A percentile compares a stretch with the other conserved stretches of the same genome.
Evolutionary conservation across 1,140 invertebrate genomes (phyloP).

Genomic region (Brachionus calyciflorus): DNA sequence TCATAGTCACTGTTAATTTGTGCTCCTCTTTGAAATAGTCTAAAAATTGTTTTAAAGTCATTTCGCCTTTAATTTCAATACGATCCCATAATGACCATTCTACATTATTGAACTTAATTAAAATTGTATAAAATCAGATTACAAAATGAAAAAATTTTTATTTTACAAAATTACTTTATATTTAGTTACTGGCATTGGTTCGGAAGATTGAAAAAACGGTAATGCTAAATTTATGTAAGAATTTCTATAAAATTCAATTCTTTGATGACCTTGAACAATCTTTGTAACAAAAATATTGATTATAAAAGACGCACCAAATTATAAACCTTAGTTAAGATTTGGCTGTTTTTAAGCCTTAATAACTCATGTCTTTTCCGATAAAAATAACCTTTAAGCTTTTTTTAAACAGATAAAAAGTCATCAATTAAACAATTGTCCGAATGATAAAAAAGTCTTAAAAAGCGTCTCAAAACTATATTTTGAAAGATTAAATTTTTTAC

Average conservation of each 20-base stretch:
- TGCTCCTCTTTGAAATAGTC: conserved; percentile 86
- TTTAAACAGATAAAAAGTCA: too few species aligned
- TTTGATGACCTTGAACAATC: conserved; percentile 59
- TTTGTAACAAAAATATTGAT: too few species aligned
- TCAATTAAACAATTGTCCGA: too few species aligned
- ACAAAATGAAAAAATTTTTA: background rate
- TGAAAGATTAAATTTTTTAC: too few species aligned
- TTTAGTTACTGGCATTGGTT: conserved; percentile 82
- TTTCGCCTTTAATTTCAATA: conserved; percentile 88
- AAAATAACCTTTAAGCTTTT: too few species aligned
- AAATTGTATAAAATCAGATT: background rate
- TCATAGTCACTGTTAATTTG: conserved; percentile 91
- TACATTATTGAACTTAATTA: conserved; percentile 74
- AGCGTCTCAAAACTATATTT: too few species aligned
- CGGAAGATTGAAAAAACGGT: conserved; percentile 94
- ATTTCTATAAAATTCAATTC: conserved; percentile 80
- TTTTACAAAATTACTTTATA: conserved; percentile 56
- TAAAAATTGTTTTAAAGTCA: conserved; percentile 87
- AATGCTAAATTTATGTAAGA: conserved; percentile 92
- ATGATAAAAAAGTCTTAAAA: too few species aligned
- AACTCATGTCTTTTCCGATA: too few species aligned
- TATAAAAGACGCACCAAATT: too few species aligned
- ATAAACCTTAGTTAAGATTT: too few species aligned
- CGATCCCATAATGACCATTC: conserved; percentile 98
- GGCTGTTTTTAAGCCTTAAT: too few species aligned